Conservation (phyloP, 2,797 vertebrate species). For the Limnodromus scolopaceus region DNA sequence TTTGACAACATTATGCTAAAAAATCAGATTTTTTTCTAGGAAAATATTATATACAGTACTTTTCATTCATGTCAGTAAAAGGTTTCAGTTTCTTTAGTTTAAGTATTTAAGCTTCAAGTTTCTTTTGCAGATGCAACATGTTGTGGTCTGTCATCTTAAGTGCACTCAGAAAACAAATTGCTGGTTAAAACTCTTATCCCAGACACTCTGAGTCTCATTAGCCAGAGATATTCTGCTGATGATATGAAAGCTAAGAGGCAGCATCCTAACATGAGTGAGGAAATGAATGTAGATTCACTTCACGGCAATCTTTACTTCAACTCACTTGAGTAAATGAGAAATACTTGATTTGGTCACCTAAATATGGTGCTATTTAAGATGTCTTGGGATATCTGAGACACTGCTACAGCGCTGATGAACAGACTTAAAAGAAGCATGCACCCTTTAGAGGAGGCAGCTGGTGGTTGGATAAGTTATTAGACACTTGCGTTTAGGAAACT, state of each 20-base stretch:
- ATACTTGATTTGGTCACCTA: fast-evolving
- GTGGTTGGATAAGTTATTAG: neutral
- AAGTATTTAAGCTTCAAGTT: neutral
- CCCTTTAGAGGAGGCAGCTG: neutral
- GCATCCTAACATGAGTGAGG: neutral
- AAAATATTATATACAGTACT: neutral
- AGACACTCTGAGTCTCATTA: neutral
- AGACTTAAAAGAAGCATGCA: neutral
- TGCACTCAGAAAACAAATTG: neutral
- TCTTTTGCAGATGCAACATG: neutral
- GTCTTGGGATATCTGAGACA: neutral
- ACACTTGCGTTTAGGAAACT: neutral
- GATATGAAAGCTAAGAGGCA: neutral
- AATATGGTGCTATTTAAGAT: neutral
- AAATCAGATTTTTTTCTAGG: neutral
- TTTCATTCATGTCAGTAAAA: neutral
- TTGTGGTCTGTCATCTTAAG: neutral
- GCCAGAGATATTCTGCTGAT: neutral
- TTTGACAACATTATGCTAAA: neutral
- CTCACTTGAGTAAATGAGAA: neutral
- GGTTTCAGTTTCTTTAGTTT: neutral
- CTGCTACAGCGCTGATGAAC: neutral
- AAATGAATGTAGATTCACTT: neutral
- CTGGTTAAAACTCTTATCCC: neutral
- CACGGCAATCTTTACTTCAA: neutral